phyloP scores from a whole-genome alignment of 2,888 invertebrate species.

The Hemaris fuciformis region DNA sequence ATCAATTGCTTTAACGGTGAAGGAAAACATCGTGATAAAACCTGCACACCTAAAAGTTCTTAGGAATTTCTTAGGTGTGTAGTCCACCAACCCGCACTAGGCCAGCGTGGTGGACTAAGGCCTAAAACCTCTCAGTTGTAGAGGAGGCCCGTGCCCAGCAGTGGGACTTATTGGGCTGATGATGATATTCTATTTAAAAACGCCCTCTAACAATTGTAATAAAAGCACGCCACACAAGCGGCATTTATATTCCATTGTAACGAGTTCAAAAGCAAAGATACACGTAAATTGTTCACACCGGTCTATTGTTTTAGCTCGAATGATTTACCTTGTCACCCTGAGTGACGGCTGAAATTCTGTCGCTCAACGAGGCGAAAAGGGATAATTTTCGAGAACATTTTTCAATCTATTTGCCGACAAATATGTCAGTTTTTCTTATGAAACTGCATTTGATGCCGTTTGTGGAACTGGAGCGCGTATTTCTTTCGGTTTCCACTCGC shows the following conservation, averaged over 20 bases:
- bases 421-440: background rate
- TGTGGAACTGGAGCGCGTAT: background rate
- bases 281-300: background rate
- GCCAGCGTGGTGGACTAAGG: too few relatives aligned
- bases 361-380: background rate
- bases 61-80: too few relatives aligned
- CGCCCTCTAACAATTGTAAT: too few relatives aligned
- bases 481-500: background rate
- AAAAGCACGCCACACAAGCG: background rate
- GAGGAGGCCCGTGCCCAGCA: too few relatives aligned
- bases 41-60: too few relatives aligned
- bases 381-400: background rate
- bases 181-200: too few relatives aligned
- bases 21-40: too few relatives aligned
- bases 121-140: too few relatives aligned
- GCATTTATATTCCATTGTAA: background rate
- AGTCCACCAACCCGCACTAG: too few relatives aligned
- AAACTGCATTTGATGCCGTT: background rate
- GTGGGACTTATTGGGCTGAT: too few relatives aligned
- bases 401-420: background rate
- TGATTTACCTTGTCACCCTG: background rate
- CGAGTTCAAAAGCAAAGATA: background rate
- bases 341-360: background rate
- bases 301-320: background rate
- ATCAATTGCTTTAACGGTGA: too few relatives aligned